A percentile compares a stretch with the other conserved stretches of the same genome.
These are phyloP conservation scores for Euwallacea similis DNA, from an alignment of 1,140 invertebrate genomes.

Conservation along the genomic window DNA sequence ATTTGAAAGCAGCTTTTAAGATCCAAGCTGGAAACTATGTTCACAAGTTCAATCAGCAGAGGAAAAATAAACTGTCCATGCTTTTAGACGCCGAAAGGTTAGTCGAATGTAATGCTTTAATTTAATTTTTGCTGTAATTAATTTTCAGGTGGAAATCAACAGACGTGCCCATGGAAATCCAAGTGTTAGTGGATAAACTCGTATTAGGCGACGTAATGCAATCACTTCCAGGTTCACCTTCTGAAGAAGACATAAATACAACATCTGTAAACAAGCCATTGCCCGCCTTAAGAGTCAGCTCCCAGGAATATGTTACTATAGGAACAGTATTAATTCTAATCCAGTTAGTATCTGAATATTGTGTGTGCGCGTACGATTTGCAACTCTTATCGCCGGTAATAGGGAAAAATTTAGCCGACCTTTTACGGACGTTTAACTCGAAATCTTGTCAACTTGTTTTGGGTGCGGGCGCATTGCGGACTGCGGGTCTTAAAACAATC, in stretches of 20 bases:
- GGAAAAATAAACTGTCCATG: constrained; percentile 80
- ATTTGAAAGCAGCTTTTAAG: constrained; percentile 80
- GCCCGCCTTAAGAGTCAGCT: constrained; percentile 69
- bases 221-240: constrained; percentile 45
- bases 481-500: constrained; percentile 95
- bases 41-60: constrained; percentile 85
- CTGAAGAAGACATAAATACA: constrained; percentile 40
- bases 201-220: constrained; percentile 54
- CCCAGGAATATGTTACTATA: constrained; percentile 84
- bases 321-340: constrained; percentile 82
- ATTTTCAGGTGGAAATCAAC: constrained; percentile 77
- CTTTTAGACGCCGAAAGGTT: constrained; percentile 83
- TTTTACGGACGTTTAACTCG: constrained; percentile 90
- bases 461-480: constrained; percentile 91
- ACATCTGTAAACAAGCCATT: constrained; percentile 43
- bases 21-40: constrained; percentile 90
- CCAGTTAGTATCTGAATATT: constrained; percentile 89
- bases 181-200: constrained; percentile 79
- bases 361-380: constrained; percentile 72
- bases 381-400: constrained; percentile 67
- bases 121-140: neutral
- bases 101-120: neutral
- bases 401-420: constrained; percentile 81
- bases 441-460: constrained; percentile 91
- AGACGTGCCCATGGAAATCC: constrained; percentile 87